Evolutionary conservation across 2,113 vertebrate species (phyloP), one percentile per base, ranked within the genome.

Genomic region (Psammodynastes pulverulentus): DNA sequence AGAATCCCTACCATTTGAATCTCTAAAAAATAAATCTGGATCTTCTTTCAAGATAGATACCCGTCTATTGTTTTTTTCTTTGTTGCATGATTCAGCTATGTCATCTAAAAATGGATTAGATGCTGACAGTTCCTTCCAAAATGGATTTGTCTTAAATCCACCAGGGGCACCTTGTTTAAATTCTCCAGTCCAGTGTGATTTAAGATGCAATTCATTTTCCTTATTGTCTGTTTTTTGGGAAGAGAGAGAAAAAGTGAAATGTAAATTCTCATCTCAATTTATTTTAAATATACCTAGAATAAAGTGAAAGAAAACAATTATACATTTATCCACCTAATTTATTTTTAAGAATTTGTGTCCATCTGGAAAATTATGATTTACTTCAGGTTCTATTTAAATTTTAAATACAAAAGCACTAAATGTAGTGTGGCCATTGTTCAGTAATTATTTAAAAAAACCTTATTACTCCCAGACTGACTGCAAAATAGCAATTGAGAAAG

Each of bases 61-160:
- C 56, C 94, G 95, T 26, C 91, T 94, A 39, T 95, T 88, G 86
- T 39, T 96, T 94, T 97, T 97, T 91, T 95, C 94, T 86, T 95
- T 97, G 79, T 97, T 97, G 89, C 93, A 97, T 93, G 97, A 97
- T 91, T 97, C 97, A 86, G 98, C 97, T 92, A 99, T 98, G 52
- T 99, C 99, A 91, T 98, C 98, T 94, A 99, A 94, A 51, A 99
- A 99, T 89, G 99, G 99, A 92, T 99, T 99, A 34, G 99, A 99
- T 92, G 94, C 97, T 79, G 98, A 98, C 1, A 99, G 96, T 94
- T 98, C 98, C 87, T 97, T 98, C 98, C 98, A 99, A 95, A 99
- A 99, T 26, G 99, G 99, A 95, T 99, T 99, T 86, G 95, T 96
- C 94, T 96, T 97, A 93, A 97, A 95, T 90, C 93, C 46, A 86